Evolutionary conservation across 2,797 vertebrate genomes (phyloP).

Genomic region (Dipus sagitta): DNA sequence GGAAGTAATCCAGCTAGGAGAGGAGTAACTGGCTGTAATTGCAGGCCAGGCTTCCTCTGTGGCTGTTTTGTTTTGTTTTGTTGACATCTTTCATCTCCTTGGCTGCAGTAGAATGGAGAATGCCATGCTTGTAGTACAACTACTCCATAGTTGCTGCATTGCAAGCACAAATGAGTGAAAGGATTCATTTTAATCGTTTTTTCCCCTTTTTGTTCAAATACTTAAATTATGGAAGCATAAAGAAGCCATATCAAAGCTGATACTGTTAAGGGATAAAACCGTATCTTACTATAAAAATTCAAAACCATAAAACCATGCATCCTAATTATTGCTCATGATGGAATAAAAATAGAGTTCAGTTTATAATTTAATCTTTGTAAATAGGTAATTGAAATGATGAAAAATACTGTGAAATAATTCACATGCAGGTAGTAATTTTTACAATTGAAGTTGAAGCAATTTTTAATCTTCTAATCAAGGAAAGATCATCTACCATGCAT

Average conservation of each 20-base stretch:
- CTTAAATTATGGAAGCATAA: constrained; percentile 43
- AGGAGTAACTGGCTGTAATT: background rate
- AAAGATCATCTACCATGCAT: constrained; percentile 7
- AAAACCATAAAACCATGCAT: background rate
- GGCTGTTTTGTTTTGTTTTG: background rate
- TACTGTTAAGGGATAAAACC: background rate
- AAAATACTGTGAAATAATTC: constrained; percentile 73
- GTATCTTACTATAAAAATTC: background rate
- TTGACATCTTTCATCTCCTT: background rate
- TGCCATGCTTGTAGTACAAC: background rate
- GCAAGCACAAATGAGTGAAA: constrained; percentile 29
- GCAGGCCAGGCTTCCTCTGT: background rate
- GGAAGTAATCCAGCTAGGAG: background rate
- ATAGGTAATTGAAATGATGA: constrained; percentile 53
- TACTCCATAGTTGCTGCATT: background rate
- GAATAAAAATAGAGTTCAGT: constrained; percentile 53
- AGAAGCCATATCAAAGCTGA: background rate
- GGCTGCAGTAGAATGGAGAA: background rate
- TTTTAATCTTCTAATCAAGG: constrained; percentile 19
- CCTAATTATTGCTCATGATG: background rate
- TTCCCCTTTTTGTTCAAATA: constrained; percentile 16
- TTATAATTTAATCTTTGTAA: constrained; percentile 68
- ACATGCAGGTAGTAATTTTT: constrained; percentile 76
- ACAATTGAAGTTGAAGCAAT: constrained; percentile 51
- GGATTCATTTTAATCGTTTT: background rate